Evolutionary conservation across 2,797 vertebrate genomes (phyloP), one percentile per base, ranked within the genome.

Genomic region (Neopelma chrysocephalum): DNA sequence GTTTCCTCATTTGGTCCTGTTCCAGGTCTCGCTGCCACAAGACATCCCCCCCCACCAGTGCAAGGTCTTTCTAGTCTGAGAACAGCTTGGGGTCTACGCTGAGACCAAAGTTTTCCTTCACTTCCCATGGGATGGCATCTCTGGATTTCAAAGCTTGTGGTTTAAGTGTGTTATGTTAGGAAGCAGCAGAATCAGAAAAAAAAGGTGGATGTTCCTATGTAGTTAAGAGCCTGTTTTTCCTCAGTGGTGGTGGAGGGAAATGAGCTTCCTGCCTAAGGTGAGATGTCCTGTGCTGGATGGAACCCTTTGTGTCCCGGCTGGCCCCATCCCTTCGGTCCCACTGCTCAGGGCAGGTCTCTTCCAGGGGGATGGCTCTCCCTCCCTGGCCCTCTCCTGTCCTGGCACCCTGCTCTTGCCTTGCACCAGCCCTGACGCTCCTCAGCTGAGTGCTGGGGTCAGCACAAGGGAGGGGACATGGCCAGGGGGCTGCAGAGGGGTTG

Each of bases 221-320:
- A 82, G 69, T 71, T 93, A 81, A 85, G 43, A 72, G 93, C 45
- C 60, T 83, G 40, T 72, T 96, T 94, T 94, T 93, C 85, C 93
- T 86, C 92, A 34, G 85, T 87, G 73, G 50, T 43, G 88, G 43
- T 58, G 43, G 54, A 92, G 93, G 96, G 80, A 97, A 95, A 81
- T 94, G 86, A 88, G 70, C 66, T 97, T 96, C 88, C 94, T 94
- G 88, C 92, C 51, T 51, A 76, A 93, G 95, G 88, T 90, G 93
- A 95, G 92, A 83, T 95, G 94, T 94, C 94, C 90, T 84, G 82
- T 79, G 85, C 94, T 96, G 95, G 73, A 65, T 86, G 81, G 93
- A 92, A 96, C 89, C 90, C 88, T 95, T 76, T 96, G 90, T 64
- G 82, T 87, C 80, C 86, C 1, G 0, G 38, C 79, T 94, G 76